Percentiles rank a stretch among this genome's conserved stretches.
phyloP scores from a whole-genome alignment of 2,113 vertebrate species.

The Pteropus alecto region DNA sequence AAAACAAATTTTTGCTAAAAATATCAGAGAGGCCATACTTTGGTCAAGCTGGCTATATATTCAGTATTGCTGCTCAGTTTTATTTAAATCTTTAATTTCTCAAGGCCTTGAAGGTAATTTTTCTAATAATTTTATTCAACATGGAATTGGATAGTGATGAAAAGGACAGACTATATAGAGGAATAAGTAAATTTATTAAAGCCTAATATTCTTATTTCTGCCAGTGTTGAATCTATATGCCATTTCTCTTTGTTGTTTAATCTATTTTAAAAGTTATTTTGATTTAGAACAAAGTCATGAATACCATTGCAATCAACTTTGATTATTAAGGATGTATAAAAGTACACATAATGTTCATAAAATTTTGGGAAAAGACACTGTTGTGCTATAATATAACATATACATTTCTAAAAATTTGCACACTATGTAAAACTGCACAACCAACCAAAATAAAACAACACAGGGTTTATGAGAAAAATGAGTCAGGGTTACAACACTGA shows the following conservation, averaged over 20 bases:
- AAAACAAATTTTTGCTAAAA: constrained; percentile 51
- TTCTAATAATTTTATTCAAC: neutral
- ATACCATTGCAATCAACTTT: neutral
- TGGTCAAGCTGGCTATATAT: neutral
- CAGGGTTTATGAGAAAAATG: neutral
- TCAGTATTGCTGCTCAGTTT: neutral
- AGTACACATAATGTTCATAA: neutral
- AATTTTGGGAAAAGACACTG: neutral
- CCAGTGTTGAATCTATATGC: neutral
- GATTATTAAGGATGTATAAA: neutral
- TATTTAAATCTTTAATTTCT: constrained; percentile 14
- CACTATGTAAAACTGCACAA: neutral
- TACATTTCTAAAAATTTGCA: neutral
- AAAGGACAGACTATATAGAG: neutral
- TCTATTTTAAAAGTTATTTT: constrained; percentile 24
- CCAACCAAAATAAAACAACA: neutral
- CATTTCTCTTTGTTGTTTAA: neutral
- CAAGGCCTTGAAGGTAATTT: neutral
- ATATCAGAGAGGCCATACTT: constrained; percentile 13
- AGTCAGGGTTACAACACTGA: neutral
- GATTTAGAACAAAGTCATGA: neutral
- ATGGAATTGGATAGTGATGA: neutral
- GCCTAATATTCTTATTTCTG: neutral
- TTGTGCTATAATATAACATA: neutral
- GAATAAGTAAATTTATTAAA: constrained; percentile 22